A percentile compares a stretch with the other conserved stretches of the same genome.
Evolutionary conservation across 2,113 vertebrate genomes (phyloP).

Genomic region (Myrmecobius fasciatus): DNA sequence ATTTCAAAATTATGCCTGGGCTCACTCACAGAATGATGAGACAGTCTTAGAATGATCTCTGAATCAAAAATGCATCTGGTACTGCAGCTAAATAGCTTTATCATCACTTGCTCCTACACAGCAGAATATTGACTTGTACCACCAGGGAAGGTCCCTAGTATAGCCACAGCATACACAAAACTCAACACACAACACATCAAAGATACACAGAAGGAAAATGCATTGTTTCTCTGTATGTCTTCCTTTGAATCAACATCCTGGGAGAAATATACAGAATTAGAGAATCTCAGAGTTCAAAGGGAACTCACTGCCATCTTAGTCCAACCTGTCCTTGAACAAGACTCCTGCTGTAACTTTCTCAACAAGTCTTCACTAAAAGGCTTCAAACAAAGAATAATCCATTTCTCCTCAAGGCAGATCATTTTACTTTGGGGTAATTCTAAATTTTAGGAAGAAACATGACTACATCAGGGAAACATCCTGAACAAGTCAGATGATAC

Average conservation of each 20-base stretch:
- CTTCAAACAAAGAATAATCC: neutral
- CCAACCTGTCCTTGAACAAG: neutral
- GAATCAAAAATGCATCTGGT: neutral
- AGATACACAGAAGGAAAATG: neutral
- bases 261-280: neutral
- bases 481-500: neutral
- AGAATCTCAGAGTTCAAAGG: neutral
- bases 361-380: neutral
- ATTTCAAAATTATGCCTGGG: neutral
- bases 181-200: neutral
- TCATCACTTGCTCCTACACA: neutral
- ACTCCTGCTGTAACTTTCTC: neutral
- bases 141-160: neutral
- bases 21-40: neutral
- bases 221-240: neutral
- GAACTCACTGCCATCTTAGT: neutral
- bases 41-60: neutral
- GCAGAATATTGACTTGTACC: neutral
- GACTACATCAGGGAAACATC: neutral
- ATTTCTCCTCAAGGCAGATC: neutral
- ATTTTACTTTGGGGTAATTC: neutral
- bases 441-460: neutral
- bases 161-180: neutral
- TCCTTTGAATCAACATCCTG: neutral
- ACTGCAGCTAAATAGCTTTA: neutral